Base-by-base conservation (phyloP, 2,113 vertebrate genomes). In the Taxidea taxus region DNA sequence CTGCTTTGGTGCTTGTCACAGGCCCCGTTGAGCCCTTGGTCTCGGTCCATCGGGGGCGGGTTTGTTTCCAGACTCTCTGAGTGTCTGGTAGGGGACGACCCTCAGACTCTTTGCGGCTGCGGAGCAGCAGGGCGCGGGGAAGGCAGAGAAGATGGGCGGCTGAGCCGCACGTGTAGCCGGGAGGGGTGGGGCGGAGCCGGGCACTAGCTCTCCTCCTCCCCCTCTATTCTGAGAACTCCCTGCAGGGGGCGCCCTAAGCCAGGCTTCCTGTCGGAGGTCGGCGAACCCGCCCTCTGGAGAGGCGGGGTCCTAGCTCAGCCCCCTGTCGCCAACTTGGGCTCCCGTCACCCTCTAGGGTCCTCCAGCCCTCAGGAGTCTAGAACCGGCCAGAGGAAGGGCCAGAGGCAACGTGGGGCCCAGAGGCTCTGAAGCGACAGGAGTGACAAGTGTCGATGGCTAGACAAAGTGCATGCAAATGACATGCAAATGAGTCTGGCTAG, bases 221-320 rank as follows among this genome's bases (percentile, higher is more conserved):
- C 6, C 62, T 82, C 64, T 70, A 47, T 97, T 89, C 93, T 37
- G 60, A 7, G n/a, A 92, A 60, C 0, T 14, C 20, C 97, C 98
- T 95, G 75, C 87, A 98, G 98, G 92, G 96, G 97, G 62, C 98
- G 62, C 96, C 96, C 96, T 93, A 97, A 97, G 97, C 89, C 81
- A 94, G 93, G 87, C 44, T 97, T 97, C 90, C 42, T 18, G 14
- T 12, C 0, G 7, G 39, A 0, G 1, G 23, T 5, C 0, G 4
- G 1, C 0, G 20, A 10, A 0, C 11, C 0, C 31, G 31, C 3
- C 13, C 1, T 44, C 12, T 74, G 56, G 12, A 21, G 58, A 62
- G 4, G 13, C 70, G 1, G 9, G 37, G 70, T 75, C 29, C 2
- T 7, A 0, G n/a, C 11, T 74, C 51, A 83, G 66, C 51, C 15